Conservation (phyloP, 2,888 invertebrate genomes). For the Troides oblongomaculatus region DNA sequence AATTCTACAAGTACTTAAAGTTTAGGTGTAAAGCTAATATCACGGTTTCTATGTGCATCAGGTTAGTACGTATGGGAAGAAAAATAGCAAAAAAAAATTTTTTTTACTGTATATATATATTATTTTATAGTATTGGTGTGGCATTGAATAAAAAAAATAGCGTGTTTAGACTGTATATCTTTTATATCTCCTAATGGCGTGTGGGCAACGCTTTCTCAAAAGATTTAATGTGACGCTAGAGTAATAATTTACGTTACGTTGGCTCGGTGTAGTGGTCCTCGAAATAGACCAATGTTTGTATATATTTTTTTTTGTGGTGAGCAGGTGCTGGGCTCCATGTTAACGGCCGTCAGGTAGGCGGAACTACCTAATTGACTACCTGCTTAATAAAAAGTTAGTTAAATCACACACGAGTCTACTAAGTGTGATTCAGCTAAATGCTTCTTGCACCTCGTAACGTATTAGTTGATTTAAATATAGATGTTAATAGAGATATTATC, state of each 20-base stretch:
- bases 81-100: too few relatives aligned
- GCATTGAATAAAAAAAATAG: slow-evolving; percentile 6
- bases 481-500: background rate
- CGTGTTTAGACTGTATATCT: background rate
- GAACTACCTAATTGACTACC: slow-evolving; percentile 46
- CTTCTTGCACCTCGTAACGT: background rate
- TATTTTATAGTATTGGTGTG: too few relatives aligned
- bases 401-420: background rate
- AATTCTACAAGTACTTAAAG: too few relatives aligned
- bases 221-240: slow-evolving; percentile 44
- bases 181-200: slow-evolving; percentile 10
- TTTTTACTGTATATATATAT: too few relatives aligned
- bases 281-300: slow-evolving; percentile 43
- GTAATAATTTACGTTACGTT: slow-evolving; percentile 57
- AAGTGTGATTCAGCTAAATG: background rate
- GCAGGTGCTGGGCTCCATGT: slow-evolving; percentile 26
- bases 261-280: slow-evolving; percentile 50
- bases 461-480: background rate
- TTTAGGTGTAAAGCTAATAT: too few relatives aligned
- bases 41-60: too few relatives aligned
- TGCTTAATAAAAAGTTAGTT: background rate
- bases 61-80: too few relatives aligned
- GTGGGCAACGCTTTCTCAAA: slow-evolving; percentile 14
- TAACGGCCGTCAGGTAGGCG: slow-evolving; percentile 55
- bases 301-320: slow-evolving; percentile 61